These are phyloP conservation scores for Drosophila oshimai DNA, from an alignment of 1,140 invertebrate species.

Conservation along the genomic window DNA sequence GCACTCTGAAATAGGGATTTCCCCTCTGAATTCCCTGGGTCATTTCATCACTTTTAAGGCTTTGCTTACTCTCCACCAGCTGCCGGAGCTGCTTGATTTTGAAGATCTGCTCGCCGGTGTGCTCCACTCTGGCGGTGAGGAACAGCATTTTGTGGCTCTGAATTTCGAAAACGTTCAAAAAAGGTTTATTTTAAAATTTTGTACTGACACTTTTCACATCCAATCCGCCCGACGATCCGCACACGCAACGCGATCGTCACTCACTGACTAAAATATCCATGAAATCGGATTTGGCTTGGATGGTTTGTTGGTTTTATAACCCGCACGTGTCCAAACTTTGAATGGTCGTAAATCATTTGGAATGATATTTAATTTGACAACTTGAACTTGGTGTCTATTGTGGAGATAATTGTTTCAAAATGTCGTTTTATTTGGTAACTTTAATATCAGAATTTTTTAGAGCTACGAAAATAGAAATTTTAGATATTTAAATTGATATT, in stretches of 20 bases:
- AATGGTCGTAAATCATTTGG: conserved; percentile 27
- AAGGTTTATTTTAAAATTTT: not conserved
- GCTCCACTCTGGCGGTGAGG: conserved; percentile 26
- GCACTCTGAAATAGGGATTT: conserved; percentile 41
- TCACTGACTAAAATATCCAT: conserved; percentile 50
- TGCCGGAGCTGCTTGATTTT: conserved; percentile 66
- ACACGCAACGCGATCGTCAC: conserved; percentile 39
- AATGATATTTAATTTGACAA: not conserved
- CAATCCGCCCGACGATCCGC: conserved; percentile 40
- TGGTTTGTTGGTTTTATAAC: conserved; percentile 51
- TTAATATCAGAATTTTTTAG: not conserved
- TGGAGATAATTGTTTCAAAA: not conserved
- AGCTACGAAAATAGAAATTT: no score
- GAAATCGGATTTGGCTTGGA: conserved; percentile 46
- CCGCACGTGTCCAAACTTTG: conserved; percentile 42
- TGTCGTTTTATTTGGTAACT: not conserved
- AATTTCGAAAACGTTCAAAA: conserved; percentile 14
- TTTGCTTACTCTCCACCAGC: conserved; percentile 63
- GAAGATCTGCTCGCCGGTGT: conserved; percentile 45
- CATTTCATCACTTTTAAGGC: no score
- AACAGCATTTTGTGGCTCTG: conserved; percentile 44
- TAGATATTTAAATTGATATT: no score
- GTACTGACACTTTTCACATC: conserved; percentile 3
- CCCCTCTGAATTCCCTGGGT: not conserved
- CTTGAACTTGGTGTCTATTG: conserved; percentile 24